These are phyloP conservation scores for Drosophila sulfurigaster DNA, from an alignment of 1,140 invertebrate species.

Conservation along the genomic window DNA sequence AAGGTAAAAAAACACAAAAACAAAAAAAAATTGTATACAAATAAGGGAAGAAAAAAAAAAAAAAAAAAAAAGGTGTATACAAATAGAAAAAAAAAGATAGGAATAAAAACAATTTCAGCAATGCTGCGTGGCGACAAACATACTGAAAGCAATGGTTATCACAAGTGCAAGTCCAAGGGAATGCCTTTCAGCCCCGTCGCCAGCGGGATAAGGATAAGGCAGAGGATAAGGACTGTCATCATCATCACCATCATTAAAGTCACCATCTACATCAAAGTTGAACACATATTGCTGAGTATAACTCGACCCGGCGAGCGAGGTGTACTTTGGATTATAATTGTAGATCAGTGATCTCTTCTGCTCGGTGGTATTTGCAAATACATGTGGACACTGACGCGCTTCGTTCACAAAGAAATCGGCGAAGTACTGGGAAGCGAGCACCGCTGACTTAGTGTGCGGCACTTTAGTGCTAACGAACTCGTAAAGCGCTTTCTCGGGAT, in stretches of 20 bases:
- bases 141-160: background rate
- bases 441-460: constrained; percentile 88
- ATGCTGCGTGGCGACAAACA: background rate
- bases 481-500: constrained; percentile 95
- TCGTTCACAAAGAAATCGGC: constrained; percentile 93
- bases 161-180: background rate
- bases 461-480: constrained; percentile 90
- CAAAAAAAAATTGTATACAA: no score
- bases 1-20: no score
- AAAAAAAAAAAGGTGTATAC: background rate
- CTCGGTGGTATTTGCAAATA: constrained; percentile 85
- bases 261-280: constrained; percentile 50
- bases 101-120: background rate
- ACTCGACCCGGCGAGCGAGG: constrained; percentile 85
- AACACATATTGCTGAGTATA: constrained; percentile 88
- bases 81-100: background rate
- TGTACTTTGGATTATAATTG: constrained; percentile 88
- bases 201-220: background rate
- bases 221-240: constrained; percentile 3
- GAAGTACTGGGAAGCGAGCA: constrained; percentile 91
- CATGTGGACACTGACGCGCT: constrained; percentile 87
- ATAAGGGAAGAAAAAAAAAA: background rate
- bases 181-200: background rate
- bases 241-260: background rate
- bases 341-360: constrained; percentile 88